Evolutionary conservation across 2,113 vertebrate species (phyloP), one percentile per base, ranked within the genome.

Genomic region (Axis porcinus): DNA sequence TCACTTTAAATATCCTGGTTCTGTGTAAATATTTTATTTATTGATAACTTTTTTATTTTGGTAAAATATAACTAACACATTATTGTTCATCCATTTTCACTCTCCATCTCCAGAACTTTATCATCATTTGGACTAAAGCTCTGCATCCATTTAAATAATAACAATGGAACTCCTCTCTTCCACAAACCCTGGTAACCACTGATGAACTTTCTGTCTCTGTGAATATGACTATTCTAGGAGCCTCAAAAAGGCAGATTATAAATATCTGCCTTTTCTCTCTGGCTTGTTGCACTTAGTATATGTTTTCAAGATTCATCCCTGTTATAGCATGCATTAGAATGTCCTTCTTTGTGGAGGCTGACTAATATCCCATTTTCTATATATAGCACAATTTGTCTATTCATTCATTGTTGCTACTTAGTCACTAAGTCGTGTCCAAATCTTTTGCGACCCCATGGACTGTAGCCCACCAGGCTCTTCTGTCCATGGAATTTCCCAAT

Each of bases 101-200:
- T 57, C 30, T 55, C 19, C 6, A 57, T 85, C 15, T 93, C 30
- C 30, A 74, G 25, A 50, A 21, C 64, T 58, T 76, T 54, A 36
- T 19, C 19, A 84, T 60, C 17, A 40, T 84, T 43, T 54, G 45
- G 28, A 82, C 28, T 70, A 54, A 74, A 89, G 33, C 23, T 62
- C n/a, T 74, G 28, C 11, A 58, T 9, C 8, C 30, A n/a, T 57
- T 55, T 45, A 33, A 67, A 67, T 15, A 45, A 14, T 81, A 81
- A 83, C 11, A 50, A 2, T 4, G 3, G 15, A 47, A 57, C 45
- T 1, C 3, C 6, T 27, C 3, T 2, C 33, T 21, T 50, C 36
- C 9, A 16, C 9, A 23, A 13, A 3, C 7, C 21, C 23, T 45
- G 19, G 74, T n/a, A 55, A 55, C 12, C 28, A 64, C 7, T 64